Evolutionary conservation across 2,888 invertebrate species (phyloP).

Genomic region (Tenthredo amoena): DNA sequence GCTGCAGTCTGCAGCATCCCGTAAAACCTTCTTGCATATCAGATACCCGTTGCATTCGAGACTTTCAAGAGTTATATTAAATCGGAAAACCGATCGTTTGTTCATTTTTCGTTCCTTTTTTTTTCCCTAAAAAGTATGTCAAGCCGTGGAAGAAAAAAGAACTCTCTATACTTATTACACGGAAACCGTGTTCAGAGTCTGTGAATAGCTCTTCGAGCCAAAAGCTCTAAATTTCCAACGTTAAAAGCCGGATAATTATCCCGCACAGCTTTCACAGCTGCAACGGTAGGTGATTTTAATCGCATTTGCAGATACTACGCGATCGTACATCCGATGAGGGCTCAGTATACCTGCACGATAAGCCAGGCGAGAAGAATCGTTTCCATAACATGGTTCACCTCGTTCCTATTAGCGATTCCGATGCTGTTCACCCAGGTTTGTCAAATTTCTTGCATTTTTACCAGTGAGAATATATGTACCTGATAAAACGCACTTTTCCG

Average conservation of each 20-base stretch:
- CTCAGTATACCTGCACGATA: constrained; percentile 85
- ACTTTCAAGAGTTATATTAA: too few relatives aligned
- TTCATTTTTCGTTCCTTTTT: too few relatives aligned
- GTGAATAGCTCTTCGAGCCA: not conserved
- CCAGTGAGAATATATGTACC: not conserved
- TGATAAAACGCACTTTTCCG: too few relatives aligned
- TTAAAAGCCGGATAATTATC: not conserved
- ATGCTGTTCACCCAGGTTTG: constrained; percentile 83
- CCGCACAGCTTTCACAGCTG: not conserved
- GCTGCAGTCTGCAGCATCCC: too few relatives aligned
- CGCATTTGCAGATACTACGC: constrained; percentile 83
- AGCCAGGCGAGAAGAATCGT: constrained; percentile 83
- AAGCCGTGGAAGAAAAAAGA: not conserved
- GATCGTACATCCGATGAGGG: constrained; percentile 85
- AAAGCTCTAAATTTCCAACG: not conserved
- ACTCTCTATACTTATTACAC: not conserved
- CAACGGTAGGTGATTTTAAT: not conserved
- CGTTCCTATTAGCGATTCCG: constrained; percentile 82
- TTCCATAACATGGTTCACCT: constrained; percentile 81
- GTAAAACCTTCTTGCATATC: too few relatives aligned
- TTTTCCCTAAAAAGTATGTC: too few relatives aligned
- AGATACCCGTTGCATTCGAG: too few relatives aligned
- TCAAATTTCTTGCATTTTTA: not conserved
- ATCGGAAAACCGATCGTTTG: too few relatives aligned
- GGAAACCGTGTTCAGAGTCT: too few relatives aligned